Evolutionary conservation across 2,888 invertebrate species (phyloP).

Genomic region (Habrosyne pyritoides): DNA sequence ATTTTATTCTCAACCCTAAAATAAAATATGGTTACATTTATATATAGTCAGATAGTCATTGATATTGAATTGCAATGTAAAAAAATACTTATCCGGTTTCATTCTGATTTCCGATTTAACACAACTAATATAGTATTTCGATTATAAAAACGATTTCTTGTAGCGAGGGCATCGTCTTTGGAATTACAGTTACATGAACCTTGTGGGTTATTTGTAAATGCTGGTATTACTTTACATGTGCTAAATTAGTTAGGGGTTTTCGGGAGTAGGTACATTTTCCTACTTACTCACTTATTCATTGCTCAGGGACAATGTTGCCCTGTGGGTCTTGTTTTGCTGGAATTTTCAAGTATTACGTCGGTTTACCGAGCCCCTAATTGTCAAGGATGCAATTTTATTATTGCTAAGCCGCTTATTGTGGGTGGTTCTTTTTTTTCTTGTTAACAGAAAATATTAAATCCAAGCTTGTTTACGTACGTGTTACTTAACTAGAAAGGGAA

Average conservation of each 20-base stretch:
- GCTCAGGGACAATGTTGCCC: slow-evolving; percentile 3
- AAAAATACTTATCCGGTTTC: no score
- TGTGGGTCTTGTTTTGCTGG: not conserved
- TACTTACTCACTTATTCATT: slow-evolving; percentile 1
- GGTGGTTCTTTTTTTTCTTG: not conserved
- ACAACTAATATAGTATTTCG: no score
- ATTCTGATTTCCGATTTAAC: no score
- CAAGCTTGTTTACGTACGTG: not conserved
- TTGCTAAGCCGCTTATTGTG: not conserved
- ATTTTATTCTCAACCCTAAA: not conserved
- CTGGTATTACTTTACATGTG: not conserved
- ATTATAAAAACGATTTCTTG: no score
- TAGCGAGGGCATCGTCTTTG: not conserved
- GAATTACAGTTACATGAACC: not conserved
- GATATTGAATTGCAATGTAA: no score
- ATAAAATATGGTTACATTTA: no score
- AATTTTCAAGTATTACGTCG: slow-evolving; percentile 3
- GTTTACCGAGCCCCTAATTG: slow-evolving; percentile 2
- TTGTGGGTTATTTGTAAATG: not conserved
- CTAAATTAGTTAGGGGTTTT: not conserved
- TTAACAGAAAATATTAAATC: not conserved
- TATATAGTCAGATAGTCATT: no score
- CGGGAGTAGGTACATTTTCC: not conserved
- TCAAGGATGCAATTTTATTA: slow-evolving; percentile 3
- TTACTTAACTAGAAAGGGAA: not conserved